Percentiles rank a stretch among this genome's conserved stretches.
Conservation (phyloP, 2,113 vertebrate genomes). For the Oxyura jamaicensis region DNA sequence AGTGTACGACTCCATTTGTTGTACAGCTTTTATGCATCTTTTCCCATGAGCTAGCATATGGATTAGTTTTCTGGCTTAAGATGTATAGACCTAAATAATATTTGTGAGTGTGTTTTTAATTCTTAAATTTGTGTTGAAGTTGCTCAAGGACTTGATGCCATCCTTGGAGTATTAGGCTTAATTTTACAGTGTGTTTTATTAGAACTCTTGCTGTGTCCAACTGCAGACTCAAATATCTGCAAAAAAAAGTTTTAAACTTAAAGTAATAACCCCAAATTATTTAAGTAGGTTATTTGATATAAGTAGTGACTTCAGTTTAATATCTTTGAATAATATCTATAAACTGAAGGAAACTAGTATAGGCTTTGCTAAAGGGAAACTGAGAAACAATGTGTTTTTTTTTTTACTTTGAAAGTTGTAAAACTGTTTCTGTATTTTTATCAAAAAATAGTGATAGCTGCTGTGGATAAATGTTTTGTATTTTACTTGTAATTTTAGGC, state of each 20-base stretch:
- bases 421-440: background rate
- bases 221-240: background rate
- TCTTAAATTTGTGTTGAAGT: background rate
- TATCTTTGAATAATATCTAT: background rate
- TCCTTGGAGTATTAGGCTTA: background rate
- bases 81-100: background rate
- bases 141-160: background rate
- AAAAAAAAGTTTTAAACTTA: background rate
- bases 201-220: background rate
- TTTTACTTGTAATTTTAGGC: background rate
- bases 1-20: background rate
- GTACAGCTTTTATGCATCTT: background rate
- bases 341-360: background rate
- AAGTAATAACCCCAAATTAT: background rate
- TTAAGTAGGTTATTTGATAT: background rate
- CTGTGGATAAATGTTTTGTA: background rate
- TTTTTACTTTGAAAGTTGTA: background rate
- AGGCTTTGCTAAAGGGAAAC: background rate
- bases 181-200: background rate
- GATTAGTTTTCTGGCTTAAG: background rate
- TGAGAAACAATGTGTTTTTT: background rate
- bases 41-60: background rate
- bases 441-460: background rate
- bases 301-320: background rate
- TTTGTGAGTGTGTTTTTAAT: background rate